Evolutionary conservation across 2,888 invertebrate genomes (phyloP), one percentile per base, ranked within the genome.

Genomic region (Scotopteryx bipunctaria): DNA sequence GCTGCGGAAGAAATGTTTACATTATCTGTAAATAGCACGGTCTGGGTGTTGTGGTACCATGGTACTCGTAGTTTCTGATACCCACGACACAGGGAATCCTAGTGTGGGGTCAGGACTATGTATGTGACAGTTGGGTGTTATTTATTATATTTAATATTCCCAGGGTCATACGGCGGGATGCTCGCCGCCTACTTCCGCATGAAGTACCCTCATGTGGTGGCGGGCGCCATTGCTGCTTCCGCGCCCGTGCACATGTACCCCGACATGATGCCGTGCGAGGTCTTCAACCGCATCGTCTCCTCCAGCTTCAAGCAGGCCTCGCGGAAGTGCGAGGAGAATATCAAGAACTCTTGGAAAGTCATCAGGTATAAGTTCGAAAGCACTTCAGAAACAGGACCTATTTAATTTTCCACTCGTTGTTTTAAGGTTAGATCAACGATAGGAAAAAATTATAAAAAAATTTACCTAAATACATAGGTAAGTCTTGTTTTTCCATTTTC

Each of bases 131-230:
- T n/a, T n/a, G n/a, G n/a, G n/a, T n/a, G n/a, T n/a, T n/a, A n/a
- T n/a, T n/a, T n/a, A n/a, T n/a, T n/a, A n/a, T n/a, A n/a, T 5
- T 4, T 32, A 33, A 13, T 14, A 5, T 41, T 2, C 74, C 92
- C 94, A 71, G 96, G 99, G 0, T 98, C 98, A 0, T 99, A 99
- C 78, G 99, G 99, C 0, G 99, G 99, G 17, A 99, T 99, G 99
- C 84, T 99, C 17, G 92, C 99, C 0, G 96, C 99, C 0, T 99
- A 99, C 96, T 93, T 99, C 70, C 93, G 99, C 25, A 95, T 98
- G 82, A 99, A 99, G 83, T 99, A 99, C 86, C 99, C 99, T 0
- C 95, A 97, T 73, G 74, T 96, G 21, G 94, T 98, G 5, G 86
- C 91, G 17, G 99, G 99, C 0, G 95, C 99, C 0, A 93, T 99